Evolutionary conservation across 2,888 invertebrate genomes (phyloP).

Genomic region (Leptopterna dolabrata): DNA sequence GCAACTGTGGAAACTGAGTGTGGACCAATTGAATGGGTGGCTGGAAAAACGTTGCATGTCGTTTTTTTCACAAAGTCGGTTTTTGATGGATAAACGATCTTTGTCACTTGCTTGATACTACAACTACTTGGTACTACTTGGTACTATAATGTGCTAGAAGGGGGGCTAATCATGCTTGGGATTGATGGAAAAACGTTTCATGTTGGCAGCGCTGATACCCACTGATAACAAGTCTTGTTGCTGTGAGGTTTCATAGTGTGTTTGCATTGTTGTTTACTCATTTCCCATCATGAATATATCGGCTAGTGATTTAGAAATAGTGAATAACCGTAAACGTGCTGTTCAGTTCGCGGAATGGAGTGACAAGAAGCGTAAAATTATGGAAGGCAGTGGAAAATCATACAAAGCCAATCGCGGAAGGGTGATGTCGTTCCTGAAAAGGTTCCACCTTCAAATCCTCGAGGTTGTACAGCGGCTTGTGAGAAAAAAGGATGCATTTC

Average conservation of each 20-base stretch:
- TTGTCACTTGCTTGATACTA: background rate
- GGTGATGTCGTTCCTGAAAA: too few relatives aligned
- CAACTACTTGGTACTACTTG: background rate
- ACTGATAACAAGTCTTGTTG: background rate
- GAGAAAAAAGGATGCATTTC: too few relatives aligned
- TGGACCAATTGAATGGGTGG: background rate
- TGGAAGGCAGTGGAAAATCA: background rate
- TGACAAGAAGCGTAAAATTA: background rate
- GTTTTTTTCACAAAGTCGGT: constrained; percentile 21
- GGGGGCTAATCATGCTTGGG: background rate
- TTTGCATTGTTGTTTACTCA: background rate
- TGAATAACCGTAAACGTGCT: background rate
- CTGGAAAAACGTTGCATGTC: too few relatives aligned
- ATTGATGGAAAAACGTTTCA: constrained; percentile 7
- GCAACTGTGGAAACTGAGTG: too few relatives aligned
- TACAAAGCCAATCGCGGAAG: constrained; percentile 9
- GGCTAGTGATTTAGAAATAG: background rate
- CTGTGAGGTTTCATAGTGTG: background rate
- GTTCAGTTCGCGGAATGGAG: constrained; percentile 1
- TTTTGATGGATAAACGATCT: background rate
- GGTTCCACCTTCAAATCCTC: too few relatives aligned
- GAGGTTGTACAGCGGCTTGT: too few relatives aligned
- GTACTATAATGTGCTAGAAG: background rate
- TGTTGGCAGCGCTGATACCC: constrained; percentile 18
- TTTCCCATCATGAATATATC: constrained; percentile 6